These are phyloP conservation scores for Drosophila navojoa DNA, from an alignment of 1,140 invertebrate genomes.

Conservation along the genomic window DNA sequence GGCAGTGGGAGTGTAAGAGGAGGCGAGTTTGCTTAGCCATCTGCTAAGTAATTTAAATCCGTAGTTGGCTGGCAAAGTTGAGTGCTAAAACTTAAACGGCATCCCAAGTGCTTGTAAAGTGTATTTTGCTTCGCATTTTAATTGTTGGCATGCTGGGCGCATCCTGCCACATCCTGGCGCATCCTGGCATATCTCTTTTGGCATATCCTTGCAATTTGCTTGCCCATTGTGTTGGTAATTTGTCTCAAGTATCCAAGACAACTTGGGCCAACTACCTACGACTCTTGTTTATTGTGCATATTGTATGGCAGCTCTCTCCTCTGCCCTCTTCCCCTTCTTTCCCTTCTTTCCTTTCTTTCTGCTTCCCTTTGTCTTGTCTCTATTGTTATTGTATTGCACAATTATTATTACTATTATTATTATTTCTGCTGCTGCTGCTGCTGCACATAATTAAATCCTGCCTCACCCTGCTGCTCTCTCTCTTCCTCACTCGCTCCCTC, in stretches of 20 bases:
- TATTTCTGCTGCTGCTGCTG: conserved; percentile 43
- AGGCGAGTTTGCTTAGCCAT: not conserved
- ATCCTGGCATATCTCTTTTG: conserved; percentile 21
- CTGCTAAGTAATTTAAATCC: conserved; percentile 73
- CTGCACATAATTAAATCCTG: conserved; percentile 71
- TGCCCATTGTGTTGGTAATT: conserved; percentile 63
- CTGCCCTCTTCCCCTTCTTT: not conserved
- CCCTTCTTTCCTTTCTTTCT: not conserved
- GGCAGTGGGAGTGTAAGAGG: too few species aligned
- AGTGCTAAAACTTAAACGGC: conserved; percentile 71
- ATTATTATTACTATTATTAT: conserved; percentile 66
- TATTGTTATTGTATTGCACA: conserved; percentile 59
- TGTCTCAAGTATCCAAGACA: conserved; percentile 67
- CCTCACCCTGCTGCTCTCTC: not conserved
- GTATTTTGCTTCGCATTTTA: conserved; percentile 53
- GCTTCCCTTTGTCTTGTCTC: conserved; percentile 8
- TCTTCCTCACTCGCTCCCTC: not conserved
- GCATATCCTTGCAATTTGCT: conserved; percentile 51
- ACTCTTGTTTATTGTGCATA: conserved; percentile 1
- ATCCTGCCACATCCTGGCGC: conserved; percentile 12
- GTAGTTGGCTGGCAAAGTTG: conserved; percentile 68
- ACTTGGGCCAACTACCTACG: conserved; percentile 5
- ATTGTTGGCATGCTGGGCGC: conserved; percentile 56
- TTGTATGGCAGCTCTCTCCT: not conserved
- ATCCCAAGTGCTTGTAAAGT: conserved; percentile 34